Base-by-base conservation (phyloP, 2,888 invertebrate genomes). In the Drosophila kuntzei region DNA sequence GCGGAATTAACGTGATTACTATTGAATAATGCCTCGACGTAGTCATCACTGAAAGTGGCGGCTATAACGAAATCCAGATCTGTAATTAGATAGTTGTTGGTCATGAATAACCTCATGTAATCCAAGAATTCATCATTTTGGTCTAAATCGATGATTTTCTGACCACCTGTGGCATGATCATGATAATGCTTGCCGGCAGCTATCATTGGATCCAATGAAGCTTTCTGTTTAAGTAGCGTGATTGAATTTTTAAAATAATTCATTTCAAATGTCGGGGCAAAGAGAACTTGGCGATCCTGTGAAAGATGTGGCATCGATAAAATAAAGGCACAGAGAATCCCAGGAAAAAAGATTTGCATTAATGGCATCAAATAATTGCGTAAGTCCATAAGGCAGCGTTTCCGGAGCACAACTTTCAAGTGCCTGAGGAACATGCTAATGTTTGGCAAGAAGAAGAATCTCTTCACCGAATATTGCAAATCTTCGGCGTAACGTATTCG, bases 21-120 rank as follows among this genome's bases (percentile, higher is more conserved):
- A 53, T 89, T 85, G 34, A 74, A 87, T 5, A 72, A 50, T 0
- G 80, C 81, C 1, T 60, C 69, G 8, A 87, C 44, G 0, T 18
- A 0, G 0, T 43, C 36, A 3, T 65, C 25, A 0, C 6, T 9
- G 51, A 86, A 76, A 8, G 43, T 49, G 9, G 53, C 83, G 1
- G 76, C 77, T 0, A 76, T 18, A 2, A 72, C 37, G 27, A 73
- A 72, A 7, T 70, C 51, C 0, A 67, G 20, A 29, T 79, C 61
- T 5, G 71, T 66, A 0, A 73, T 18, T 16, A 71, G 3, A 7
- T 43, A 3, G 2, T 67, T 5, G 0, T 62, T 4, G 0, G 2
- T 1, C 25, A 37, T 53, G 11, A 58, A 46, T 2, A 8, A 0
- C 0, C 11, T 16, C 6, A 85, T 69, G 36, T 44, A 58, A 0